Evolutionary conservation across 2,113 vertebrate species (phyloP).

Genomic region (Odocoileus hemionus): DNA sequence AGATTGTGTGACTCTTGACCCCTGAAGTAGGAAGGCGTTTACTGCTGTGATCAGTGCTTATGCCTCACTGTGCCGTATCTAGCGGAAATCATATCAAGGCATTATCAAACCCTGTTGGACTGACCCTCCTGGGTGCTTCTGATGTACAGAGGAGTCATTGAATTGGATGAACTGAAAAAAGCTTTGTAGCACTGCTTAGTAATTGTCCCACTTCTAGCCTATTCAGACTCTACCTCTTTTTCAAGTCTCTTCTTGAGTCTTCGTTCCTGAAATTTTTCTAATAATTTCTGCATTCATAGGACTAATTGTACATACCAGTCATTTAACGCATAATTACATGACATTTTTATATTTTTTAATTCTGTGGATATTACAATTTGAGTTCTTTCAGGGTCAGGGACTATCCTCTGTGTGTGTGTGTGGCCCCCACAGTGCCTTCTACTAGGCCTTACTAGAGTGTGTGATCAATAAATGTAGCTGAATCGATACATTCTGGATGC

Average conservation of each 20-base stretch:
- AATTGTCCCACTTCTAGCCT: conserved; percentile 22
- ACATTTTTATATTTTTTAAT: conserved; percentile 22
- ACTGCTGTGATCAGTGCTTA: not conserved
- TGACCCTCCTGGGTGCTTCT: not conserved
- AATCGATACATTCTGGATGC: not conserved
- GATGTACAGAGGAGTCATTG: conserved; percentile 35
- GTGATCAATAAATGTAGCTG: not conserved
- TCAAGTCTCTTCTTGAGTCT: conserved; percentile 20
- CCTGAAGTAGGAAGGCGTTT: not conserved
- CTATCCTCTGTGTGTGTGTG: not conserved
- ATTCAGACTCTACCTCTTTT: not conserved
- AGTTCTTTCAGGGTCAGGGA: conserved; percentile 8
- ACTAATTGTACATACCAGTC: not conserved
- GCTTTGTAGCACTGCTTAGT: conserved; percentile 33
- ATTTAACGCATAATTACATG: conserved; percentile 17
- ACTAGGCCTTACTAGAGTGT: not conserved
- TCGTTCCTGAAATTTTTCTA: not conserved
- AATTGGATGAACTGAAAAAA: conserved; percentile 39
- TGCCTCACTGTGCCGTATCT: not conserved
- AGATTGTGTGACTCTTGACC: conserved; percentile 19
- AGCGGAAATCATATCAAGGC: not conserved
- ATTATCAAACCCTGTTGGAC: conserved; percentile 5
- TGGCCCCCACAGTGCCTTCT: not conserved
- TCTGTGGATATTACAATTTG: not conserved
- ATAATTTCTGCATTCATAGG: not conserved